These are phyloP conservation scores for Dasysyrphus tricinctus DNA, from an alignment of 2,888 invertebrate genomes.

Conservation along the genomic window DNA sequence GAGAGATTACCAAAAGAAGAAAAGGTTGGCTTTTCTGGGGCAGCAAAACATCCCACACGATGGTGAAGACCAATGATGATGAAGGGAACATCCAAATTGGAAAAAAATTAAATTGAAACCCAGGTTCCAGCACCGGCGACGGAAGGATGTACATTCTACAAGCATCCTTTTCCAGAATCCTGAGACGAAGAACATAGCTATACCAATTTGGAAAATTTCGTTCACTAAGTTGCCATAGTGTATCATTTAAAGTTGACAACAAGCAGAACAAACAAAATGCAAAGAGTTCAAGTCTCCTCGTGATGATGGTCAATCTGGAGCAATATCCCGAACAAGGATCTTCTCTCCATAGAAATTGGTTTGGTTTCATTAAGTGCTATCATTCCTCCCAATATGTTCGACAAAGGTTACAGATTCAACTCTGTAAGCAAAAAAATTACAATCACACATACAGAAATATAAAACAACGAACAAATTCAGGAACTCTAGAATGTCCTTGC, in stretches of 20 bases:
- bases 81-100: slow-evolving; percentile 36
- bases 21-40: slow-evolving; percentile 33
- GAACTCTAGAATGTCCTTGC: slow-evolving; percentile 13
- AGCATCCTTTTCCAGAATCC: slow-evolving; percentile 18
- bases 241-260: slow-evolving; percentile 62
- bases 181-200: slow-evolving; percentile 1
- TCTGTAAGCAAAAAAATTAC: not conserved
- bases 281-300: slow-evolving; percentile 34
- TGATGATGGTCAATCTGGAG: slow-evolving; percentile 46
- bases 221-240: slow-evolving; percentile 28
- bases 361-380: slow-evolving; percentile 49
- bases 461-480: not conserved
- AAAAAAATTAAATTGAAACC: slow-evolving; percentile 26
- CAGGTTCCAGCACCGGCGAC: slow-evolving; percentile 27
- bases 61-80: slow-evolving; percentile 9
- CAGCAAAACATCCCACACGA: slow-evolving; percentile 42
- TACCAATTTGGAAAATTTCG: slow-evolving; percentile 31
- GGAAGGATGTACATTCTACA: slow-evolving; percentile 23
- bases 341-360: not conserved
- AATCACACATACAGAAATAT: not conserved
- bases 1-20: slow-evolving; percentile 34
- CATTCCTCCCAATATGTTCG: slow-evolving; percentile 27
- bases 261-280: slow-evolving; percentile 18
- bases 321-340: slow-evolving; percentile 39
- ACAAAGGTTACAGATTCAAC: slow-evolving; percentile 10